These are phyloP conservation scores for Atethmia centrago DNA, from an alignment of 2,888 invertebrate genomes.

Conservation along the genomic window DNA sequence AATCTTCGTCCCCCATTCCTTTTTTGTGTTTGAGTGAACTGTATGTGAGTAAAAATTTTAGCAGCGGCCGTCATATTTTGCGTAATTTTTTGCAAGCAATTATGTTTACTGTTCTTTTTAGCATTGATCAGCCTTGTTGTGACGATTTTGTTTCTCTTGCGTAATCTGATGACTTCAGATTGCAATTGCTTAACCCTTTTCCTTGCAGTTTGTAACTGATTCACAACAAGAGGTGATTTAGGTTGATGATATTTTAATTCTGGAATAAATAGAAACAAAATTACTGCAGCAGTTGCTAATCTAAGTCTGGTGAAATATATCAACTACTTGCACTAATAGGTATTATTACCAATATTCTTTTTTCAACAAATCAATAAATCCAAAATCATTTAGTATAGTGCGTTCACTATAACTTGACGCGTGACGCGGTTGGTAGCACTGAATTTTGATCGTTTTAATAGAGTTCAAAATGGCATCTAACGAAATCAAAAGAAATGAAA, in stretches of 20 bases:
- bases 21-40: not conserved
- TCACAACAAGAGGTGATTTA: not conserved
- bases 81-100: slow-evolving; percentile 11
- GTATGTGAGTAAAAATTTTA: slow-evolving; percentile 13
- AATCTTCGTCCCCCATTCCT: slow-evolving; percentile 1
- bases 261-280: not conserved
- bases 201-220: slow-evolving; percentile 10
- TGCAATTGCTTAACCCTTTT: not conserved
- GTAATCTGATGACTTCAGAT: slow-evolving; percentile 9
- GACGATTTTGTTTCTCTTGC: not conserved
- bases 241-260: slow-evolving; percentile 4
- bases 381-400: too few species aligned
- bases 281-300: not conserved
- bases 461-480: too few species aligned
- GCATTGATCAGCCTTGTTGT: not conserved
- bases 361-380: not conserved
- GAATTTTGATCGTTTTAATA: too few species aligned
- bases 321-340: too few species aligned
- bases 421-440: too few species aligned
- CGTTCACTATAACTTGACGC: too few species aligned
- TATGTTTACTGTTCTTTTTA: slow-evolving; percentile 16
- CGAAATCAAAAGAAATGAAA: too few species aligned
- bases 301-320: not conserved
- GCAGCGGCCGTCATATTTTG: slow-evolving; percentile 14
- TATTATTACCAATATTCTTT: not conserved